Base-by-base conservation (phyloP, 35 echinoderm and acorn worm genomes). In the Ptychodera flava region DNA sequence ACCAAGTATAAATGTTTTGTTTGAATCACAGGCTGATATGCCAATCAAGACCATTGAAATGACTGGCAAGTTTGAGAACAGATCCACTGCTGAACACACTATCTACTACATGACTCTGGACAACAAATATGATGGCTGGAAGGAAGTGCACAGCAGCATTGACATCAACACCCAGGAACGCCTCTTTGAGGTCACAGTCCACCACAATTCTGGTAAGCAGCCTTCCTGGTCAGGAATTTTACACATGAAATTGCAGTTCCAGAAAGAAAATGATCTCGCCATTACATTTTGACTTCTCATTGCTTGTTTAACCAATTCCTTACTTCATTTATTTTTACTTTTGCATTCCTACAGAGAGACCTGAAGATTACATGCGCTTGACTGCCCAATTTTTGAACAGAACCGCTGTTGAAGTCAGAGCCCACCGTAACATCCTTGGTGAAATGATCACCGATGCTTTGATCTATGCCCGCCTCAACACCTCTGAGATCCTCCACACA, bases 161-260 rank as follows among this genome's bases (percentile, higher is more conserved):
- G 31, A 86, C 22, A 83, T 93, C 76, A 35, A 86, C 53, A 76
- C 35, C 28, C 82, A 35, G 0, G 31, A 35, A 16, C 89, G 85
- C 32, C n/a, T 84, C n/a, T 36, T 93, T 31, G 35, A 38, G 1
- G 78, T 79, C 29, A 64, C 0, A 1, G 75, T 83, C 77, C 35
- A 93, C 29, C 77, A 86, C 84, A 90, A 93, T 79, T 83, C 87
- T 77, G 92, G 92, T 93, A 79, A 35, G 91, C 78, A 64, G 45
- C 22, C n/a, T n/a, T n/a, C n/a, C n/a, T n/a, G n/a, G n/a, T n/a
- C n/a, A n/a, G n/a, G n/a, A n/a, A n/a, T n/a, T n/a, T n/a, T n/a
- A n/a, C n/a, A n/a, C n/a, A n/a, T n/a, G n/a, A n/a, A n/a, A n/a
- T n/a, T n/a, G n/a, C n/a, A n/a, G n/a, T n/a, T n/a, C n/a, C n/a